Base-by-base conservation (phyloP, 1,140 invertebrate species). In the Heterodera schachtii region DNA sequence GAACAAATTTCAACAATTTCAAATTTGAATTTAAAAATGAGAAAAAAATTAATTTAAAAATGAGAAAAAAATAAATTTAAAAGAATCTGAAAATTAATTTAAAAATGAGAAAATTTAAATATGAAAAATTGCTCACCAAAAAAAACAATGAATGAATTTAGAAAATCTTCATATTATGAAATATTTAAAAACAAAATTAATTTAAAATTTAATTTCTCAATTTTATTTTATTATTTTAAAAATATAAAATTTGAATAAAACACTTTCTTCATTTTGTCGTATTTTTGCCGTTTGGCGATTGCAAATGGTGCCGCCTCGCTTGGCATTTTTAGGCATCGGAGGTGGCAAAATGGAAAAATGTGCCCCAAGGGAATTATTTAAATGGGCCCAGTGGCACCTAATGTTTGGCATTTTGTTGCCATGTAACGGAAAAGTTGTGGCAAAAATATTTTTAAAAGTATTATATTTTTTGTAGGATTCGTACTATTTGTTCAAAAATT, bases 341-440 rank as follows among this genome's bases (percentile, higher is more conserved):
- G 31, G 69, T 71, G 11, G 41, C 9, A 46, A 71, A 43, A 9
- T 71, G 69, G 31, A 71, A 71, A 43, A 71, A 41, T 71, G 31
- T 71, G 57, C 11, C 57, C 57, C 57, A 41, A 71, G 69, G 41
- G 69, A 46, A 71, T 71, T 19, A 64, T 71, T 21, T 71, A 71
- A 46, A 71, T 71, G 69, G 69, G 21, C 21, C 1, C 19, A 13
- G 4, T 71, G 41, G 19, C 69, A 19, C 69, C 13, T 21, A 43
- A 71, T 46, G 44, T 71, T 43, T 71, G 31, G 16, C 44, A 71
- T 71, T 71, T 71, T 71, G 41, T 46, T 46, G 69, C 31, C 31
- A 41, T 41, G 44, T 41, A 71, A 71, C 69, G 69, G 69, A 71
- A 41, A 7, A 9, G 69, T 5, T 13, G 31, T 31, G 31, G 31